Base-by-base conservation (phyloP, 2,797 vertebrate species). In the Sebastes dallii region DNA sequence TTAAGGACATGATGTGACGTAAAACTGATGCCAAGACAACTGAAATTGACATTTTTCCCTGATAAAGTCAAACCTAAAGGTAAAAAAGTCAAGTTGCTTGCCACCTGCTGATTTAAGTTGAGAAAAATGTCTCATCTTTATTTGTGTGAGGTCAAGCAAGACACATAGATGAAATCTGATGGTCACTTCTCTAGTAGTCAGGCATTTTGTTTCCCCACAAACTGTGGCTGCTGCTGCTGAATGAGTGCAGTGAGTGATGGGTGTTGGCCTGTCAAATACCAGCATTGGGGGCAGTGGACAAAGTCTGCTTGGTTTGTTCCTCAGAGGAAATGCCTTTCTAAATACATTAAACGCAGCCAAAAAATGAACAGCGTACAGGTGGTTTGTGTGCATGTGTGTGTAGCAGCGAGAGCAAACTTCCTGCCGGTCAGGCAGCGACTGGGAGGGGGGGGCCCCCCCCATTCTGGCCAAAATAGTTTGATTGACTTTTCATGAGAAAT, bases 291-390 rank as follows among this genome's bases (percentile, higher is more conserved):
- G n/a, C 50, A 50, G 59, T 22, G 70, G 52, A 89, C 71, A 81
- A 65, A 89, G 75, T 80, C 52, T 14, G 32, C 68, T 81, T 62
- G 78, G 85, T 75, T 77, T 88, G 76, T 79, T 87, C 70, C 77
- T 67, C 24, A 10, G 55, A 87, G 84, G 89, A 92, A 89, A 88
- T 90, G 75, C 77, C 84, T 85, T 79, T 76, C 66, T 77, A 73
- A 83, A 85, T 54, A 76, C 64, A 69, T 66, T 68, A 81, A 85
- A 78, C 20, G 8, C 54, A 65, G 72, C 61, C 68, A 36, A 46
- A 78, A 74, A 77, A 34, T 36, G n/a, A 75, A 61, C 42, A 12
- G 36, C 4, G 13, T 75, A 71, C 72, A 83, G 81, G 84, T 85
- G 77, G 75, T 73, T 8, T 72, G 25, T 74, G 64, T 70, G 59